Base-by-base conservation (phyloP, 2,888 invertebrate genomes). In the Steinernema scapterisci region DNA sequence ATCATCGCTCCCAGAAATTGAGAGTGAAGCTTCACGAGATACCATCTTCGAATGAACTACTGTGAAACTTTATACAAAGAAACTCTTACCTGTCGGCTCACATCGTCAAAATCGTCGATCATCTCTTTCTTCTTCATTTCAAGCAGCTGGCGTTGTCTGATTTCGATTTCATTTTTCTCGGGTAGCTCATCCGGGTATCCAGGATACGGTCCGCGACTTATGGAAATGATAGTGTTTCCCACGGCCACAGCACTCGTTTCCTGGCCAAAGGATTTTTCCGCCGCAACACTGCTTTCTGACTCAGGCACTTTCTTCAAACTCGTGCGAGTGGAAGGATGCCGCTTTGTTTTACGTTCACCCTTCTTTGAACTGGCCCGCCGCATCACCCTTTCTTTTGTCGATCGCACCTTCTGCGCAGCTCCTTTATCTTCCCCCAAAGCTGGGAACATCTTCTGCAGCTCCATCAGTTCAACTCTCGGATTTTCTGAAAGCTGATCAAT, bases 381-480 rank as follows among this genome's bases (percentile, higher is more conserved):
- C 63, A 63, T 63, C 63, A 63, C 38, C 63, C 31, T 63, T n/a
- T 63, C 63, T 16, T 63, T 63, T 25, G 48, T 63, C 31, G 31
- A 2, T 52, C 52, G 19, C 19, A 3, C 5, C 9, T 38, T 25
- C 38, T 25, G 27, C 2, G 63, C 1, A 16, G 63, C n/a, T 9
- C 16, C 25, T 16, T 27, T 63, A 13, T 6, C 6, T 16, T 63
- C 27, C 2, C 16, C 27, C n/a, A n/a, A 25, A 11, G 19, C 21
- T 21, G 21, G 52, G 52, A 9, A 52, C 25, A 6, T 23, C 13
- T 54, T 19, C 23, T 13, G 31, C 19, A 63, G 21, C n/a, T 63
- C 63, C 16, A 54, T 23, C 6, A 63, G 31, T 16, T 63, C 31
- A 1, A 63, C 63, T 63, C 31, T 2, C 16, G 63, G 31, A 16